These are phyloP conservation scores for Alouatta caraya DNA, from an alignment of 2,797 vertebrate species.

Conservation along the genomic window DNA sequence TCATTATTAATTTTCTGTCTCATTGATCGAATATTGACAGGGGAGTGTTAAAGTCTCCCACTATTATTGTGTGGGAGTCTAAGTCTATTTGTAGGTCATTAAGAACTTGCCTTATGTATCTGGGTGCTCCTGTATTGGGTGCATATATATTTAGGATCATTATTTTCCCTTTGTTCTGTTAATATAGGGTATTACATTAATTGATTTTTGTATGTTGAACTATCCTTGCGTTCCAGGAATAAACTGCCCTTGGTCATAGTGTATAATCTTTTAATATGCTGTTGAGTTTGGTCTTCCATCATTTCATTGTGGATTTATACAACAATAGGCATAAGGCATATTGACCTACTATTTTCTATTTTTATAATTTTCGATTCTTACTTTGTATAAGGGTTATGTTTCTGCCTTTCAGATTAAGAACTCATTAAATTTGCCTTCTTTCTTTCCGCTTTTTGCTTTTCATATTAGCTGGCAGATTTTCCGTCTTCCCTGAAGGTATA, in stretches of 20 bases:
- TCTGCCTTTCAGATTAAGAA: background rate
- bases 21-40: too few species aligned
- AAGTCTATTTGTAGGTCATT: too few species aligned
- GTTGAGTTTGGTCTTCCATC: background rate
- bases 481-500: background rate
- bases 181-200: background rate
- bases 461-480: background rate
- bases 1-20: too few species aligned
- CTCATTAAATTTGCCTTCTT: background rate
- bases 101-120: too few species aligned
- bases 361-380: background rate
- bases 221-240: background rate
- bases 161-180: background rate
- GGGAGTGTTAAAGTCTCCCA: too few species aligned
- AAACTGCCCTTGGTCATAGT: background rate
- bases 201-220: background rate
- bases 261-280: background rate
- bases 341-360: background rate
- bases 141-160: fast-evolving
- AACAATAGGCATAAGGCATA: background rate
- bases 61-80: too few species aligned
- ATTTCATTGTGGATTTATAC: background rate
- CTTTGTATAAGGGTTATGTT: background rate
- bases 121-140: too few species aligned
- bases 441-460: background rate